phyloP scores from a whole-genome alignment of 2,888 invertebrate species.

The Mechanitis messenoides region DNA sequence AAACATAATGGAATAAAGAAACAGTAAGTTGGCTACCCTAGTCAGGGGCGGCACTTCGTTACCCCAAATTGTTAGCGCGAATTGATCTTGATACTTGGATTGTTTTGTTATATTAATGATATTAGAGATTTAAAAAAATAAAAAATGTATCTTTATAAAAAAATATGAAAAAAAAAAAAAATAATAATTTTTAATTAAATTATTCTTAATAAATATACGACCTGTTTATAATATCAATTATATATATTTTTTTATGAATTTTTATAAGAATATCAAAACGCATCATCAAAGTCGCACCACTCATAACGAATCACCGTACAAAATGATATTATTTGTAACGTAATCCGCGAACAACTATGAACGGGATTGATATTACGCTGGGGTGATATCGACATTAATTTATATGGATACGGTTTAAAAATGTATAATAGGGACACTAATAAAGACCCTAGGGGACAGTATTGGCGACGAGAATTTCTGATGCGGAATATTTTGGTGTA shows the following conservation, averaged over 20 bases:
- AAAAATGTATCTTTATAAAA: too few species aligned
- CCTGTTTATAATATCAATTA: background rate
- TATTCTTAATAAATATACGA: too few species aligned
- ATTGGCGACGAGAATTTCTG: conserved; percentile 39
- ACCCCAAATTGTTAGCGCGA: conserved; percentile 37
- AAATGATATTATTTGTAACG: conserved; percentile 76
- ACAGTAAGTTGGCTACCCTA: conserved; percentile 69
- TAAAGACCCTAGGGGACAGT: conserved; percentile 61
- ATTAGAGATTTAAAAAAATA: background rate
- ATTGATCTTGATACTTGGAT: conserved; percentile 14
- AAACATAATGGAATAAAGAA: conserved; percentile 75
- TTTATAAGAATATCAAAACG: conserved; percentile 41
- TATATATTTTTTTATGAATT: background rate
- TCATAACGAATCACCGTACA: conserved; percentile 75
- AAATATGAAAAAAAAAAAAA: too few species aligned
- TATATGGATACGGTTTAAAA: conserved; percentile 77
- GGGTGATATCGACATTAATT: conserved; percentile 76
- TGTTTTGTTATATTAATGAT: background rate
- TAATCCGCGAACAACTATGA: conserved; percentile 74
- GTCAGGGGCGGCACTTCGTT: conserved; percentile 61
- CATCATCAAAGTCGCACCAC: conserved; percentile 48
- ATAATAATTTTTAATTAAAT: too few species aligned
- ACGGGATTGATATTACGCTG: conserved; percentile 72
- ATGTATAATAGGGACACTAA: conserved; percentile 74
- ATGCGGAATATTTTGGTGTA: conserved; percentile 37